These are phyloP conservation scores for Spodoptera exigua DNA, from an alignment of 2,888 invertebrate genomes.

Conservation along the genomic window DNA sequence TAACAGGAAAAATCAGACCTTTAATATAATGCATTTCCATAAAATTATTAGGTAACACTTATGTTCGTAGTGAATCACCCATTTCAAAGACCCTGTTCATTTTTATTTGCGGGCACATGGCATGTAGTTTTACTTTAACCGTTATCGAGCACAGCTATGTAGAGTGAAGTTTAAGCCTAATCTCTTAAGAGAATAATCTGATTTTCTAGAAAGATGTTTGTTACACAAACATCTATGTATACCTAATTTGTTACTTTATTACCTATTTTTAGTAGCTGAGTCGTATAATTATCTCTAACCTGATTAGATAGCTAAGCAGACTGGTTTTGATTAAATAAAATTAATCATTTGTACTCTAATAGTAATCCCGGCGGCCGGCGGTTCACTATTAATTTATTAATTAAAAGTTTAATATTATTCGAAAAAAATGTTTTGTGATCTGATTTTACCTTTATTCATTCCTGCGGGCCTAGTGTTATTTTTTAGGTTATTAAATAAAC, in stretches of 20 bases:
- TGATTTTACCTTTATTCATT: slow-evolving; percentile 67
- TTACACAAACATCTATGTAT: no score
- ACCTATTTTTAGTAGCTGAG: slow-evolving; percentile 11
- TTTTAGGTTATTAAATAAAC: slow-evolving; percentile 76
- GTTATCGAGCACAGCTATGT: no score
- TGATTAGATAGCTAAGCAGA: slow-evolving; percentile 49
- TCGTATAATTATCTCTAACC: slow-evolving; percentile 20
- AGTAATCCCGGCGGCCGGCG: slow-evolving; percentile 4
- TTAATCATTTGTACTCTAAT: slow-evolving; percentile 17
- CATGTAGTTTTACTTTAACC: no score
- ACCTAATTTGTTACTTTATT: neutral
- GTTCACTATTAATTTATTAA: neutral
- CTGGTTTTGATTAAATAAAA: slow-evolving; percentile 11
- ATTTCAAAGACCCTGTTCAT: no score
- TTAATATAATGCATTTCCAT: no score
- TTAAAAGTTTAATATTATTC: neutral
- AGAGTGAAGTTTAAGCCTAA: no score
- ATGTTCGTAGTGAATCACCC: no score
- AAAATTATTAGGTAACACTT: no score
- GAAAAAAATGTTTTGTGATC: slow-evolving; percentile 68
- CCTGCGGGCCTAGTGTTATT: slow-evolving; percentile 67
- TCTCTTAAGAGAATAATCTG: no score
- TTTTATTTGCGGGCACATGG: no score
- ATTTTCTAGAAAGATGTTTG: neutral
- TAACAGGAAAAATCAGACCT: no score